A percentile compares a stretch with the other conserved stretches of the same genome.
Conservation (phyloP, 1,140 invertebrate species). For the Nebria ingens region DNA sequence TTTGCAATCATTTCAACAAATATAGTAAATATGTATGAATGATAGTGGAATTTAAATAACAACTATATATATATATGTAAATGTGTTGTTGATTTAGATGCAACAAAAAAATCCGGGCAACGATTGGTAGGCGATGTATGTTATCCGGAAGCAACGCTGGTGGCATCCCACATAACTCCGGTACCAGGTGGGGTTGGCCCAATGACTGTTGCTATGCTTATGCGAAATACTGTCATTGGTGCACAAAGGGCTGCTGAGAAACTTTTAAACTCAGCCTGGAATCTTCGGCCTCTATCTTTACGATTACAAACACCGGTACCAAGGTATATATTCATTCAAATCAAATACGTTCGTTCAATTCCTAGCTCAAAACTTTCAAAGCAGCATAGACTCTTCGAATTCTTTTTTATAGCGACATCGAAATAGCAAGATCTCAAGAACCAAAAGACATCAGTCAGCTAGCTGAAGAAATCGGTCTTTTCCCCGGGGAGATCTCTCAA, state of each 20-base stretch:
- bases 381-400: constrained; percentile 7
- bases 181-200: constrained; percentile 97
- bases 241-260: constrained; percentile 53
- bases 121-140: constrained; percentile 92
- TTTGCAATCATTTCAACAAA: not conserved
- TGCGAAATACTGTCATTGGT: constrained; percentile 87
- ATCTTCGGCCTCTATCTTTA: constrained; percentile 48
- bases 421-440: constrained; percentile 74
- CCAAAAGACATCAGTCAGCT: constrained; percentile 75
- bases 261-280: constrained; percentile 49
- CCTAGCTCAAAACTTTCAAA: not conserved
- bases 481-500: constrained; percentile 68
- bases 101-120: constrained; percentile 70
- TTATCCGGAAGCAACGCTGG: constrained; percentile 64
- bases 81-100: constrained; percentile 47
- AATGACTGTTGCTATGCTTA: constrained; percentile 97
- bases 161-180: constrained; percentile 87
- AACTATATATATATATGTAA: not conserved
- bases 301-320: constrained; percentile 55
- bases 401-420: constrained; percentile 67
- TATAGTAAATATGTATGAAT: constrained; percentile 9
- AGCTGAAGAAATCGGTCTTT: constrained; percentile 78
- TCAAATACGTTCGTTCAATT: too few species aligned
- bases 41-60: not conserved
- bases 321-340: constrained; percentile 38